Conservation (phyloP, 2,888 invertebrate species). For the Disparrhopalites patrizii region DNA sequence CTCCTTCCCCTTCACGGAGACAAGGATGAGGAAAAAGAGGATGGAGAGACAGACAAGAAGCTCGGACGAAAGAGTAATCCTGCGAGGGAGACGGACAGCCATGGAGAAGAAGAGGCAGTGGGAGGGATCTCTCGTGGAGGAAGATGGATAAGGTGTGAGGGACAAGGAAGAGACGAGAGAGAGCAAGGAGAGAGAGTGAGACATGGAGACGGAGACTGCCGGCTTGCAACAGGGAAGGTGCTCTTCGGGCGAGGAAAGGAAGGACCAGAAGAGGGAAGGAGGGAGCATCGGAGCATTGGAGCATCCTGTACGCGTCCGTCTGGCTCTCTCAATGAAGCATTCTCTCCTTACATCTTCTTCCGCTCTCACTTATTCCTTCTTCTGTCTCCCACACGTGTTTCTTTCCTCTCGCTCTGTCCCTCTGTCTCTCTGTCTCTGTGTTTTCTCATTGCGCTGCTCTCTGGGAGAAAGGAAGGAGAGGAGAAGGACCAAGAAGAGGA, state of each 20-base stretch:
- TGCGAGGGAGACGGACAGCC: too few relatives aligned
- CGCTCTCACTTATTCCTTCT: background rate
- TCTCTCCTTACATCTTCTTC: background rate
- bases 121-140: too few relatives aligned
- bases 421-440: background rate
- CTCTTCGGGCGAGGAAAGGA: too few relatives aligned
- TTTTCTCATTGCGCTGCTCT: too few relatives aligned
- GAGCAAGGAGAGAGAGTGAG: background rate
- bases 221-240: too few relatives aligned
- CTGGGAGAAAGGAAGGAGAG: background rate
- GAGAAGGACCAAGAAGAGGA: background rate
- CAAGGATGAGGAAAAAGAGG: too few relatives aligned
- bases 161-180: background rate
- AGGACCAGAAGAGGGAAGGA: background rate
- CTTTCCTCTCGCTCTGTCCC: background rate
- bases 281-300: conserved; percentile 7
- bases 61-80: too few relatives aligned
- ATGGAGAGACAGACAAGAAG: too few relatives aligned
- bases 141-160: too few relatives aligned
- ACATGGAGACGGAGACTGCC: background rate
- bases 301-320: background rate
- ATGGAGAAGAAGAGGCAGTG: too few relatives aligned
- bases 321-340: background rate
- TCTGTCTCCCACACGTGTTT: background rate
- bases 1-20: too few relatives aligned